Conservation (phyloP, 2,797 vertebrate species). For the Neoniphon sammara region DNA sequence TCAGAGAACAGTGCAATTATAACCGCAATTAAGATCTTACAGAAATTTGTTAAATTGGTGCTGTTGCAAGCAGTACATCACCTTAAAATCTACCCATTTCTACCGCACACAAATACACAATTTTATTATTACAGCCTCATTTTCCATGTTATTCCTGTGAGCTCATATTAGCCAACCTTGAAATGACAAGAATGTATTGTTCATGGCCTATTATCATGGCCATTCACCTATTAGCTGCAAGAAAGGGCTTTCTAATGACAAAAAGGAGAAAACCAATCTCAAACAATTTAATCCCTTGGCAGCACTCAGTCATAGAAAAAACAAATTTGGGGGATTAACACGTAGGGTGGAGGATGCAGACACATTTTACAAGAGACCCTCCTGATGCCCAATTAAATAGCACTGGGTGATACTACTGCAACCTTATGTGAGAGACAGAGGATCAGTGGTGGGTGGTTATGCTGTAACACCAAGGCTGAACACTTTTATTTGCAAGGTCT, state of each 20-base stretch:
- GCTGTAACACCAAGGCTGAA: background rate
- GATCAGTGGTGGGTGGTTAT: constrained; percentile 17
- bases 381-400: constrained; percentile 3
- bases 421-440: background rate
- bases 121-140: too few species aligned
- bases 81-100: too few species aligned
- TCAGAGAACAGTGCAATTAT: too few species aligned
- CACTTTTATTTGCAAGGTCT: constrained; percentile 15
- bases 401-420: background rate
- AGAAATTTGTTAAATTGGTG: too few species aligned
- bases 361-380: background rate
- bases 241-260: constrained; percentile 13
- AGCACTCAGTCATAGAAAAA: background rate
- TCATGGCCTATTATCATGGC: background rate
- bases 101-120: too few species aligned
- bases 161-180: constrained; percentile 7
- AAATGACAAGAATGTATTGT: constrained; percentile 25
- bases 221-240: constrained; percentile 3
- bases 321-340: constrained; percentile 15
- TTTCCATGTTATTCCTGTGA: constrained; percentile 2
- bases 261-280: constrained; percentile 8
- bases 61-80: too few species aligned
- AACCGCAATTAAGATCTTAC: too few species aligned
- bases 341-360: background rate
- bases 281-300: background rate